Base-by-base conservation (phyloP, 1,140 invertebrate species). In the Cephus cinctus region DNA sequence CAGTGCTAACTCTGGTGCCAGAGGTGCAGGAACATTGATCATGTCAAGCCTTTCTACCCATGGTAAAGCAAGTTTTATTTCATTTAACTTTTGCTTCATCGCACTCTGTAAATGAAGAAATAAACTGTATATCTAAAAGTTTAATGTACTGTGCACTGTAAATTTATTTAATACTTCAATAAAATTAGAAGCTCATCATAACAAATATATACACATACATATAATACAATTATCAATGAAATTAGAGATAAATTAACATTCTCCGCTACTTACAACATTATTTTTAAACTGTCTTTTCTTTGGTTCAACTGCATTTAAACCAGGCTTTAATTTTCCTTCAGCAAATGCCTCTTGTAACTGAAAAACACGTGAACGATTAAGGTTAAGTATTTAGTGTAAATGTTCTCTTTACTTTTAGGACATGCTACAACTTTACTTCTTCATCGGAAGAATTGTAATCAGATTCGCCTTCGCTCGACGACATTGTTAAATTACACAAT, bases 11-110 rank as follows among this genome's bases (percentile, higher is more conserved):
- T 93, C 90, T 14, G 89, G 91, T 12, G 89, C 90, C 58, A 94
- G 61, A 0, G 90, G 86, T 11, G 91, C 91, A 20, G 84, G 81
- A 21, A 81, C 71, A 53, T 85, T 90, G 0, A 86, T 76, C 43
- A 92, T 77, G 64, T 96, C 93, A 19, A 97, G 65, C 22, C 84
- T 81, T 72, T 97, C 93, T 9, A 92, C 65, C 94, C 94, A 98
- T 50, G 86, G 83, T 31, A 94, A 70, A 30, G 87, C 80, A 31
- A 88, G 56, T 59, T 83, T 79, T 8, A 96, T 81, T 62, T 88
- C 83, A 20, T 84, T 74, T 20, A 90, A 66, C 72, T 91, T 92
- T 19, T 80, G 66, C 57, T 86, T 83, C 40, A 96, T 65, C 47
- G 81, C 84, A 25, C 56, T 65, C 84, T 85, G 50, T 21, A 74